Evolutionary conservation across 2,113 vertebrate genomes (phyloP).

Genomic region (Melanotaenia duboulayi): DNA sequence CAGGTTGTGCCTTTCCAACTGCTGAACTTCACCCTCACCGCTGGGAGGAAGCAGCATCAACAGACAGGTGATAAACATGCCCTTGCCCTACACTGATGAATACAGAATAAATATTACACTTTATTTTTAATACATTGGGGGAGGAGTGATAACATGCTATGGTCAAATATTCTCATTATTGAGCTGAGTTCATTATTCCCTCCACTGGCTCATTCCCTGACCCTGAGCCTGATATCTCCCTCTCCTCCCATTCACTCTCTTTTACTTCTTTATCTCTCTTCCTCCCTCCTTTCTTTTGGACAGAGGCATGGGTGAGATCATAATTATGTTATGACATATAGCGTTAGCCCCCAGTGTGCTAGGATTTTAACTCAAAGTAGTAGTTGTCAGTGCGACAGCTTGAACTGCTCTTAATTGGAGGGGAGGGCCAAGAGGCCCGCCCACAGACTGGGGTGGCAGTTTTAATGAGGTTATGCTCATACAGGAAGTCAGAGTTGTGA

Average conservation of each 20-base stretch:
- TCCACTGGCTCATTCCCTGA: slow-evolving; percentile 60
- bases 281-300: slow-evolving; percentile 68
- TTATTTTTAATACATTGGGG: slow-evolving; percentile 54
- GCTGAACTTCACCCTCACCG: slow-evolving; percentile 46
- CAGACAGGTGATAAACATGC: slow-evolving; percentile 55
- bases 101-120: slow-evolving; percentile 61
- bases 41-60: slow-evolving; percentile 42
- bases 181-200: slow-evolving; percentile 73
- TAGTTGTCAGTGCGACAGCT: slow-evolving; percentile 80
- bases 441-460: slow-evolving; percentile 77
- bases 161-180: slow-evolving; percentile 75
- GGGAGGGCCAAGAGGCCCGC: slow-evolving; percentile 78
- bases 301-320: slow-evolving; percentile 76
- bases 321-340: slow-evolving; percentile 83
- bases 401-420: slow-evolving; percentile 83
- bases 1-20: slow-evolving; percentile 51
- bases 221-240: slow-evolving; percentile 35
- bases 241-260: slow-evolving; percentile 31
- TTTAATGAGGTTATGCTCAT: slow-evolving; percentile 85
- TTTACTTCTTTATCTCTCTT: slow-evolving; percentile 32
- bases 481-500: slow-evolving; percentile 82
- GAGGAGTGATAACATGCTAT: slow-evolving; percentile 38
- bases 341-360: slow-evolving; percentile 76
- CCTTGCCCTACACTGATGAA: slow-evolving; percentile 67
- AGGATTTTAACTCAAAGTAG: slow-evolving; percentile 81